Evolutionary conservation across 2,797 vertebrate species (phyloP).

Genomic region (Mallotus villosus): DNA sequence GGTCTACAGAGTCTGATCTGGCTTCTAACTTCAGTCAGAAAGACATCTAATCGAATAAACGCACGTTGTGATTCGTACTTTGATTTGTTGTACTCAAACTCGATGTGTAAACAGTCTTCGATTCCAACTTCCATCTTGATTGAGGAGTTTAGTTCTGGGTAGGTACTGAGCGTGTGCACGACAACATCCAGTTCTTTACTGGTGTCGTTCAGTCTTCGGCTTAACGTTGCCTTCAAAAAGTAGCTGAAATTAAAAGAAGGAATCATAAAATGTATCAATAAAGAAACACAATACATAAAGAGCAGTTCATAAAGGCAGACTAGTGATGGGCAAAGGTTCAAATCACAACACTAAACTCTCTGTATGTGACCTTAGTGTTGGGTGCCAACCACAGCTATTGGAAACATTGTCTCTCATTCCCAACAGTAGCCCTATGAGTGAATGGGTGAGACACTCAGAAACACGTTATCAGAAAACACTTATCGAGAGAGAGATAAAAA

Average conservation of each 20-base stretch:
- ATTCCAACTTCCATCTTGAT: constrained; percentile 99
- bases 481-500: no score
- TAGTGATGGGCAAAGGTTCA: neutral
- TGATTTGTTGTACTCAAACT: constrained; percentile 98
- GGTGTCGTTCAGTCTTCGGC: constrained; percentile 88
- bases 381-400: no score
- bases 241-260: constrained; percentile 75
- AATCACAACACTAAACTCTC: neutral
- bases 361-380: neutral
- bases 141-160: constrained; percentile 94
- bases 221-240: constrained; percentile 89
- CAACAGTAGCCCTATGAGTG: no score
- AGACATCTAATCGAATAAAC: neutral
- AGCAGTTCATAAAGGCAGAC: neutral
- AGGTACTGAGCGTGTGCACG: constrained; percentile 91
- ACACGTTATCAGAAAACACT: no score
- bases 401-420: no score
- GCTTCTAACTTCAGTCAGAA: neutral
- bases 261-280: neutral
- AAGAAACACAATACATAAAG: neutral
- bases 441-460: no score
- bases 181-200: constrained; percentile 94
- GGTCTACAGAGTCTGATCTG: neutral
- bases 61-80: constrained; percentile 77
- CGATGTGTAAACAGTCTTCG: constrained; percentile 96